These are phyloP conservation scores for Leucania comma DNA, from an alignment of 2,888 invertebrate species.

Conservation along the genomic window DNA sequence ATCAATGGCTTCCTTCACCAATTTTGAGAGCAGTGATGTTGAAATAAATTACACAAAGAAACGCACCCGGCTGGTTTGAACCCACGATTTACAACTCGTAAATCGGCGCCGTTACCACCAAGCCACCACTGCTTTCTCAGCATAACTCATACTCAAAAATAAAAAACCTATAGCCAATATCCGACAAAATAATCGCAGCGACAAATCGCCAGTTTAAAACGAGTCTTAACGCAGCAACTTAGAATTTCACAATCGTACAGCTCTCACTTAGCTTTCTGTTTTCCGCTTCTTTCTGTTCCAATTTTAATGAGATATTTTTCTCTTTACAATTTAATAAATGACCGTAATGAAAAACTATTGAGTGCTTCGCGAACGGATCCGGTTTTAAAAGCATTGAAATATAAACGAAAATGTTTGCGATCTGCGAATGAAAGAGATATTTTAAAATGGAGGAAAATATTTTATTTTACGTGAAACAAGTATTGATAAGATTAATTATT, in stretches of 20 bases:
- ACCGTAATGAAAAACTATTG: constrained; percentile 57
- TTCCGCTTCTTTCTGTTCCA: constrained; percentile 51
- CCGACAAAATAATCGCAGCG: constrained; percentile 22
- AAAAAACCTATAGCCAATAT: not conserved
- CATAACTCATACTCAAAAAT: too few relatives aligned
- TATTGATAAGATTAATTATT: constrained; percentile 4
- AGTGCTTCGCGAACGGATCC: constrained; percentile 37
- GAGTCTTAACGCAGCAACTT: constrained; percentile 45
- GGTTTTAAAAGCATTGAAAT: constrained; percentile 18
- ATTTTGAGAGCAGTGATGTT: too few relatives aligned
- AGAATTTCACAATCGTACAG: constrained; percentile 41
- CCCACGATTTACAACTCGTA: too few relatives aligned
- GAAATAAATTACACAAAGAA: too few relatives aligned
- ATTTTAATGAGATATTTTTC: constrained; percentile 70
- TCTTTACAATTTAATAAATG: constrained; percentile 61
- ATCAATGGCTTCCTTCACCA: too few relatives aligned
- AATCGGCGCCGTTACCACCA: too few relatives aligned
- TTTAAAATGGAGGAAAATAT: constrained; percentile 8
- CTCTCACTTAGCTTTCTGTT: constrained; percentile 60
- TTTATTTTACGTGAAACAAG: not conserved
- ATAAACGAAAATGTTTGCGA: constrained; percentile 10
- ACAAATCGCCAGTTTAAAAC: constrained; percentile 13
- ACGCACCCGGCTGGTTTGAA: too few relatives aligned
- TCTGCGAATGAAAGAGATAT: constrained; percentile 2
- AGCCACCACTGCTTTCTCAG: too few relatives aligned